A percentile compares a stretch with the other conserved stretches of the same genome.
Conservation (phyloP, 2,797 vertebrate genomes). For the Silurus lanzhouensis region DNA sequence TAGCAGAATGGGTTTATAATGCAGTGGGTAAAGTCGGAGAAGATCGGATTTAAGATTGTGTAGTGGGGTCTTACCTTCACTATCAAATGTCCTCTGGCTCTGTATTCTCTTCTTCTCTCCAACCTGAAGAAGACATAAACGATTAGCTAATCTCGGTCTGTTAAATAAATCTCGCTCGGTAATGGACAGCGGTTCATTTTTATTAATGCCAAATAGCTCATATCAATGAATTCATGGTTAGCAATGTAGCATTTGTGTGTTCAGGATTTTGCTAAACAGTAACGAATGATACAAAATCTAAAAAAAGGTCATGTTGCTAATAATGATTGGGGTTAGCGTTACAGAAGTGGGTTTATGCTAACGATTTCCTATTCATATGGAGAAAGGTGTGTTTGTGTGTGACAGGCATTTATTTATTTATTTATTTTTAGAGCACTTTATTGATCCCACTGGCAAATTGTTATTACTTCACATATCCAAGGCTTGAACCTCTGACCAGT, state of each 20-base stretch:
- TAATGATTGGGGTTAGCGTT: neutral
- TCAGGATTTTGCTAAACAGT: neutral
- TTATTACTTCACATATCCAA: too few relatives aligned
- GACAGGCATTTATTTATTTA: neutral
- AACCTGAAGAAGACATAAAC: conserved; percentile 61
- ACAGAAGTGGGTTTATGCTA: neutral
- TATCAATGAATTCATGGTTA: neutral
- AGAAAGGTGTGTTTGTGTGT: neutral
- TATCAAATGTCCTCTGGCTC: conserved; percentile 88
- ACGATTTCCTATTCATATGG: neutral
- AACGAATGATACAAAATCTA: neutral
- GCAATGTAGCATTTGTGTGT: neutral
- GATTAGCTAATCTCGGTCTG: neutral
- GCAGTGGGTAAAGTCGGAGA: neutral
- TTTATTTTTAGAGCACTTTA: too few relatives aligned
- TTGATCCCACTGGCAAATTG: too few relatives aligned
- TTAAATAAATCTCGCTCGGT: neutral
- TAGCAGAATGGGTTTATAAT: neutral
- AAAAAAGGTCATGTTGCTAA: neutral
- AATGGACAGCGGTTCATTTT: neutral
- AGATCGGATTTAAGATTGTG: neutral
- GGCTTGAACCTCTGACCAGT: too few relatives aligned
- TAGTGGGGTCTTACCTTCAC: conserved; percentile 84
- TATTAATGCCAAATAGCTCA: neutral
- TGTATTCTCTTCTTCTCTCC: conserved; percentile 81